Evolutionary conservation across 2,113 vertebrate species (phyloP), one percentile per base, ranked within the genome.

Genomic region (Grallaria varia): DNA sequence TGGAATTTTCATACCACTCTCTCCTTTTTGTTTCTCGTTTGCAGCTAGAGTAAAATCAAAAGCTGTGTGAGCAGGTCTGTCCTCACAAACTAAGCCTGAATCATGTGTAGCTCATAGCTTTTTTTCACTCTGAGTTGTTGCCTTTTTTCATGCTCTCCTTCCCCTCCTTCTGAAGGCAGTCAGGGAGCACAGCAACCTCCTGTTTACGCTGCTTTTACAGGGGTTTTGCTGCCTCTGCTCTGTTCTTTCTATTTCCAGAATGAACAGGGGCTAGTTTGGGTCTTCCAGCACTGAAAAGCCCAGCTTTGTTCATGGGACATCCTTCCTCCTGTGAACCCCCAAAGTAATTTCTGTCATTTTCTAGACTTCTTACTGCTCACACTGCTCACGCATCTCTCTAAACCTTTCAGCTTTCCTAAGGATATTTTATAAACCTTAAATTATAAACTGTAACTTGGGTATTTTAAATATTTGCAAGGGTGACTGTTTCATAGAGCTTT

Each of bases 191-290:
- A 50, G 42, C 18, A 5, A 1, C 62, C n/a, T 18, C 28, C 39
- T 42, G 16, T 27, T 18, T 30, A 10, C 7, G 47, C 21, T 33
- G 27, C 4, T 1, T 73, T 50, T 52, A 3, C 7, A 28, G 23
- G 15, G 22, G 8, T 31, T 76, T 40, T 78, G 33, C 50, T 59
- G 8, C 19, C 17, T 74, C 55, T 80, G n/a, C 37, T 77, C 37
- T 67, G 9, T 39, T 69, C 40, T 35, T 44, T 44, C 21, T 24
- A 4, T 63, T 75, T 69, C 19, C n/a, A 58, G 66, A 78, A 30
- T 0, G 2, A 80, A 2, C 33, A 39, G 33, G 10, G 37, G 7
- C n/a, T 21, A 10, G 2, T 1, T 62, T 60, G 39, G 30, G 30
- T 82, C 14, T 78, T 78, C 12, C 39, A 71, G 69, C 24, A 6